Conservation (phyloP, 2,113 vertebrate genomes). For the Lophotis ruficrista region DNA sequence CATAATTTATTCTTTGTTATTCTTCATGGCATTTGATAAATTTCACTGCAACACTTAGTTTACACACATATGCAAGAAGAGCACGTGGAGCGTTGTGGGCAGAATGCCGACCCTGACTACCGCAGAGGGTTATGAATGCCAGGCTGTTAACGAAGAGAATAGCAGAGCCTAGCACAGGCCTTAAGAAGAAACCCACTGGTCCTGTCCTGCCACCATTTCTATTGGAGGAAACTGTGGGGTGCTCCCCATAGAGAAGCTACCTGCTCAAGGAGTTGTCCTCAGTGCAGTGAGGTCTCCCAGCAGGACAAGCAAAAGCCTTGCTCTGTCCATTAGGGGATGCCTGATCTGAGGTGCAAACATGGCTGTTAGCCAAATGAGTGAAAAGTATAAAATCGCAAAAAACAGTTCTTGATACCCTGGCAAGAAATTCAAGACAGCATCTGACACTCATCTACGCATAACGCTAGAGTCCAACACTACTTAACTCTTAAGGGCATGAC, state of each 20-base stretch:
- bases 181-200: not conserved
- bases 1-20: not conserved
- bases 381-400: not conserved
- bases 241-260: not conserved
- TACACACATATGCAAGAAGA: not conserved
- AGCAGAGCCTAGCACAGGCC: not conserved
- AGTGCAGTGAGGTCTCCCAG: not conserved
- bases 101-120: not conserved
- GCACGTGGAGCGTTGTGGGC: not conserved
- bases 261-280: not conserved
- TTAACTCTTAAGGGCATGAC: not conserved
- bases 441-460: not conserved
- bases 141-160: not conserved
- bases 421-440: slow-evolving; percentile 5
- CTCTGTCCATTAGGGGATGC: not conserved
- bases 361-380: not conserved
- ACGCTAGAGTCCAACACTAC: not conserved
- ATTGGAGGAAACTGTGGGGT: not conserved
- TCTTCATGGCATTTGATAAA: not conserved
- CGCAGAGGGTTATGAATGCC: not conserved
- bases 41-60: not conserved
- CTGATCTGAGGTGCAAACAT: not conserved
- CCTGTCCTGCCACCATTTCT: not conserved
- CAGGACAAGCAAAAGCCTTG: not conserved
- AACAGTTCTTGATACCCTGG: not conserved